Conservation (phyloP, 2,888 invertebrate genomes). For the Cephus rjabovi region DNA sequence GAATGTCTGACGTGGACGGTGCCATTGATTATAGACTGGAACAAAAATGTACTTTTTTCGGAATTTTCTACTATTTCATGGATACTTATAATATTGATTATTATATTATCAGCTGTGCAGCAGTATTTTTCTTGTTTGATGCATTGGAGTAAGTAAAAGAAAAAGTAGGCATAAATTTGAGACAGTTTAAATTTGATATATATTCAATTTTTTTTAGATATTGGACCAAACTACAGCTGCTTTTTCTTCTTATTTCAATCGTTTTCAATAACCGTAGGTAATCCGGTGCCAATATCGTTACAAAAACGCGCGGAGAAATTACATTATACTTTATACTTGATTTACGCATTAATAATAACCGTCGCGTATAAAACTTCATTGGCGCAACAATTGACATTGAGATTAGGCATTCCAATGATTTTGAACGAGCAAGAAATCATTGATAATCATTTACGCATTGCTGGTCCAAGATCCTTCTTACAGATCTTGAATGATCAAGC, state of each 20-base stretch:
- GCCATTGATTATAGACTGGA: not conserved
- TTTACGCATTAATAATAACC: slow-evolving; percentile 1
- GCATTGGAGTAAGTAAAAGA: not conserved
- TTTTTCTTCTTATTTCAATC: not conserved
- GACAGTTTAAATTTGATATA: not conserved
- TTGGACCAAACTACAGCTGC: not conserved
- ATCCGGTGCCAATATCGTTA: not conserved
- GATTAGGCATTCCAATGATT: not conserved
- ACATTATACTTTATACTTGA: not conserved
- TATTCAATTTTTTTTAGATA: not conserved
- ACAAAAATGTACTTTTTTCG: not conserved
- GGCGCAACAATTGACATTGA: not conserved
- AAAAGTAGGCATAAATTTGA: not conserved
- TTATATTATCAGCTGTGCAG: not conserved
- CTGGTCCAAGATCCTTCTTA: not conserved
- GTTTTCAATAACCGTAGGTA: not conserved
- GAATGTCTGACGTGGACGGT: not conserved
- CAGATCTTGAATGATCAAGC: not conserved
- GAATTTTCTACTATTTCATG: not conserved
- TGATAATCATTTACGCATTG: not conserved
- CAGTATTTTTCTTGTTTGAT: not conserved
- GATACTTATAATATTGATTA: not conserved
- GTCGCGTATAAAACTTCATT: not conserved
- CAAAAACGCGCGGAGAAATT: not conserved
- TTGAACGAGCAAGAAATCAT: not conserved